Conservation (phyloP, 2,888 invertebrate species). For the Eupeodes luniger region DNA sequence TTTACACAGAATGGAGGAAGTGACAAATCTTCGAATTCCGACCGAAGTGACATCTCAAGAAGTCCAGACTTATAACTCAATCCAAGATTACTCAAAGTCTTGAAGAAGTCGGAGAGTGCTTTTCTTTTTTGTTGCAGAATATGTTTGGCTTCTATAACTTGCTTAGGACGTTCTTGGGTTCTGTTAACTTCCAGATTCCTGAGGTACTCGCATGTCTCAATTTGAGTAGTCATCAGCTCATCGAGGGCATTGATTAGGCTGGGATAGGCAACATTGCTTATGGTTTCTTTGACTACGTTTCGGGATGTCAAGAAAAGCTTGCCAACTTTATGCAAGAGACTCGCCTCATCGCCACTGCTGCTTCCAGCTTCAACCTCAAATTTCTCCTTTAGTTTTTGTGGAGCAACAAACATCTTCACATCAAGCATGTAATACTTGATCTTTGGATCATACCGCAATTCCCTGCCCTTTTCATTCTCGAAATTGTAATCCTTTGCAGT, state of each 20-base stretch:
- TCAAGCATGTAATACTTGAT: slow-evolving; percentile 81
- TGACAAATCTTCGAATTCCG: slow-evolving; percentile 87
- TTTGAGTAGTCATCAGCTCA: slow-evolving; percentile 87
- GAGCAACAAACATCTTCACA: slow-evolving; percentile 82
- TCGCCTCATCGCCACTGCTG: slow-evolving; percentile 19
- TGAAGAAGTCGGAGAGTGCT: slow-evolving; percentile 94
- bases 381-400: slow-evolving; percentile 78
- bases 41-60: slow-evolving; percentile 85
- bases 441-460: slow-evolving; percentile 81
- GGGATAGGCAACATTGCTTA: slow-evolving; percentile 86
- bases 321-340: slow-evolving; percentile 79
- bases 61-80: slow-evolving; percentile 93
- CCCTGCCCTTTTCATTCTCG: slow-evolving; percentile 81
- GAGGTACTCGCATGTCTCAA: slow-evolving; percentile 89
- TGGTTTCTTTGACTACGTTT: slow-evolving; percentile 87
- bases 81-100: slow-evolving; percentile 89
- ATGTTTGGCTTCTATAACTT: slow-evolving; percentile 91
- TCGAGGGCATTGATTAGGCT: slow-evolving; percentile 87
- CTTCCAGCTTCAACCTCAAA: slow-evolving; percentile 57
- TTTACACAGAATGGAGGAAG: slow-evolving; percentile 89
- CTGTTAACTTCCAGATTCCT: slow-evolving; percentile 84
- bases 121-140: slow-evolving; percentile 94
- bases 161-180: slow-evolving; percentile 87
- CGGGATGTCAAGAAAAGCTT: slow-evolving; percentile 87
- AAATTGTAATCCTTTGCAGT: slow-evolving; percentile 81